These are phyloP conservation scores for Microtus pennsylvanicus DNA, from an alignment of 2,113 vertebrate genomes.

Conservation along the genomic window DNA sequence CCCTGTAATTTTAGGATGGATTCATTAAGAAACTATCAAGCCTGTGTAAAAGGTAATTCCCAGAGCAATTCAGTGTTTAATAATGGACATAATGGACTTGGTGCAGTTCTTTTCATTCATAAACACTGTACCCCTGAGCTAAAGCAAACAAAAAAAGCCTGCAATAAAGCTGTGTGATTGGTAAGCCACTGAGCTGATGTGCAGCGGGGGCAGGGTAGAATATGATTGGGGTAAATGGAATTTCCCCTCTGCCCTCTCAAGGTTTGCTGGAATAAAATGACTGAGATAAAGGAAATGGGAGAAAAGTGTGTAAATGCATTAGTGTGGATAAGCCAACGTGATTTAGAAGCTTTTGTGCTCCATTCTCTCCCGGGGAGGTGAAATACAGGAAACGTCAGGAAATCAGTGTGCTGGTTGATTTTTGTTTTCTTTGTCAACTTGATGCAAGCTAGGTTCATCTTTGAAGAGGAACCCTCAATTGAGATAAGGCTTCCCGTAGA, in stretches of 20 bases:
- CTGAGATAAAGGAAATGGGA: not conserved
- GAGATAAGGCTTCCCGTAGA: not conserved
- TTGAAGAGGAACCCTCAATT: not conserved
- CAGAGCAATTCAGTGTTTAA: not conserved
- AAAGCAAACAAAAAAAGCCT: not conserved
- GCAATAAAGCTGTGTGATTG: not conserved
- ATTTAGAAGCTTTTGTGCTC: not conserved
- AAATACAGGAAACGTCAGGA: not conserved
- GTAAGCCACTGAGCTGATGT: not conserved
- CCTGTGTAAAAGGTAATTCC: not conserved
- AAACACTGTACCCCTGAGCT: not conserved
- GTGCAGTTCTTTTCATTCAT: not conserved
- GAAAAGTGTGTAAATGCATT: not conserved
- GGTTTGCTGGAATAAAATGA: not conserved
- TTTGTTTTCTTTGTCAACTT: not conserved
- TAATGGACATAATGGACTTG: not conserved
- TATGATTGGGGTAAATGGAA: not conserved
- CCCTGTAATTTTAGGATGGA: slow-evolving; percentile 10
- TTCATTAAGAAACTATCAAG: slow-evolving; percentile 13
- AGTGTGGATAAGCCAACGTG: not conserved
- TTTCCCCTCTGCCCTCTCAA: not conserved
- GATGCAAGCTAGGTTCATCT: not conserved
- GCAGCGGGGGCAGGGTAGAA: not conserved
- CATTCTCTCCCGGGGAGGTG: not conserved
- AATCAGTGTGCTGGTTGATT: not conserved